Conservation (phyloP, 2,113 vertebrate species). For the Thymallus thymallus region DNA sequence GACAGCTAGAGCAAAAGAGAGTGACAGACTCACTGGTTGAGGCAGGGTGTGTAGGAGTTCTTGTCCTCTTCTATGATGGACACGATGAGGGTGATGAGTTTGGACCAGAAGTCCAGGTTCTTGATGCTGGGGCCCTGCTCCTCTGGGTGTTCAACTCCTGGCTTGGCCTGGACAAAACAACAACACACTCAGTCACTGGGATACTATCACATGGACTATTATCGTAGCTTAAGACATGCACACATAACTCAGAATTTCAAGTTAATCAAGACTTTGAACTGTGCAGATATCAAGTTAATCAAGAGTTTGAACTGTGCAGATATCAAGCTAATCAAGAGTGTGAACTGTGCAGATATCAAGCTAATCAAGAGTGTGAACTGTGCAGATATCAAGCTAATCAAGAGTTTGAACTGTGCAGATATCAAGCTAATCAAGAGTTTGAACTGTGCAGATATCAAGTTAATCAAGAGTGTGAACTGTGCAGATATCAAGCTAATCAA, state of each 20-base stretch:
- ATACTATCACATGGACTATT: too few species aligned
- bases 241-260: too few species aligned
- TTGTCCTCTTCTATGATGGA: conserved; percentile 99
- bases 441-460: background rate
- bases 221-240: too few species aligned
- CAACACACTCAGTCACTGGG: background rate
- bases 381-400: background rate
- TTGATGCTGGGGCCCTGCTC: conserved; percentile 98
- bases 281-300: background rate
- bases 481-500: background rate
- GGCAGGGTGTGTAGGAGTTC: conserved; percentile 96
- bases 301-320: background rate
- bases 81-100: conserved; percentile 97
- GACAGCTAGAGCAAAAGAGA: background rate
- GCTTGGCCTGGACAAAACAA: conserved; percentile 80
- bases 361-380: background rate
- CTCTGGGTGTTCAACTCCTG: conserved; percentile 89
- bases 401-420: background rate
- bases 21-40: conserved; percentile 87
- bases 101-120: conserved; percentile 99
- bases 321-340: background rate
- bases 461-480: background rate
- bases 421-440: background rate
- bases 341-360: background rate
- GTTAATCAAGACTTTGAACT: background rate